Percentiles rank a stretch among this genome's conserved stretches.
Evolutionary conservation across 2,797 vertebrate genomes (phyloP).

Genomic region (Nyctibius grandis): DNA sequence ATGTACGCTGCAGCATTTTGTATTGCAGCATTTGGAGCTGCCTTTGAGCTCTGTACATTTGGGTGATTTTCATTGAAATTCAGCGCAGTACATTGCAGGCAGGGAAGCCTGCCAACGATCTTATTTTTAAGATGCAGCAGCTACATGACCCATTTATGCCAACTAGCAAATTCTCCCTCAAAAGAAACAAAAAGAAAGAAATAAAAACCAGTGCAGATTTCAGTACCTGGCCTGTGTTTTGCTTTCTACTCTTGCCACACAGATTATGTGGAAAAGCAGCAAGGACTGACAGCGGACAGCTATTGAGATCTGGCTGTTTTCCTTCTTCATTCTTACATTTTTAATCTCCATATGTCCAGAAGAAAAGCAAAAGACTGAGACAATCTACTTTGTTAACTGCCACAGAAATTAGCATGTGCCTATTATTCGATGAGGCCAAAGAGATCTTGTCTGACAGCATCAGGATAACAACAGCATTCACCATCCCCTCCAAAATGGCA

Average conservation of each 20-base stretch:
- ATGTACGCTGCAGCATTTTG: not conserved
- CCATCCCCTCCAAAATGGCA: not conserved
- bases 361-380: not conserved
- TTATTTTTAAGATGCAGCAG: constrained; percentile 60
- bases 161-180: constrained; percentile 17
- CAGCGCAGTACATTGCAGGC: not conserved
- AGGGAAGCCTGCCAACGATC: constrained; percentile 52
- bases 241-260: not conserved
- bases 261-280: not conserved
- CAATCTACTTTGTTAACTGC: not conserved
- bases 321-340: not conserved
- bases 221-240: not conserved
- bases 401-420: not conserved
- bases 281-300: not conserved
- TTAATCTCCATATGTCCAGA: not conserved
- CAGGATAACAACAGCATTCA: not conserved
- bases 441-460: not conserved
- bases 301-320: not conserved
- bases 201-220: not conserved
- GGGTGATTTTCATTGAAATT: constrained; percentile 60
- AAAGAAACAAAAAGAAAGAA: not conserved
- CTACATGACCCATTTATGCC: constrained; percentile 66
- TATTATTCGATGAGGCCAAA: not conserved
- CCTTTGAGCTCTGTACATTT: constrained; percentile 22
- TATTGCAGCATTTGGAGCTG: not conserved